Evolutionary conservation across 2,797 vertebrate genomes (phyloP).

Genomic region (Clarias pachynema): DNA sequence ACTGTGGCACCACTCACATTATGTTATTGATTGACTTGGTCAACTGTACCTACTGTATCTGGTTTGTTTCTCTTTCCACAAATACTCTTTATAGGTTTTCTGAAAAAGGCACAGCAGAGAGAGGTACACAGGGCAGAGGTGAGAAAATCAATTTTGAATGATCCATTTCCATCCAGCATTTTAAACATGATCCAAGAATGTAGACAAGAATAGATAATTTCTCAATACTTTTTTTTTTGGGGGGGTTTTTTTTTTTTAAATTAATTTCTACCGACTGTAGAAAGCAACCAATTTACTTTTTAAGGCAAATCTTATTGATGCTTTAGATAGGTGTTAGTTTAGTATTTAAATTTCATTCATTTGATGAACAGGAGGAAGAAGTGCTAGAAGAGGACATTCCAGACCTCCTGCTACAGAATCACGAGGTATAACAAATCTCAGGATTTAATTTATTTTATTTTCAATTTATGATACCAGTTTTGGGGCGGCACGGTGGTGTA

Average conservation of each 20-base stretch:
- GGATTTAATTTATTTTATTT: not conserved
- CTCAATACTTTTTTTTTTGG: not conserved
- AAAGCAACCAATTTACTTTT: not conserved
- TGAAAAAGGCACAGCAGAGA: slow-evolving; percentile 73
- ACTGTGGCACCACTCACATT: not conserved
- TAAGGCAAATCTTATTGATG: not conserved
- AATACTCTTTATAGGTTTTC: slow-evolving; percentile 71
- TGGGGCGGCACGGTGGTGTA: too few relatives aligned
- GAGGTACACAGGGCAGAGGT: slow-evolving; percentile 72
- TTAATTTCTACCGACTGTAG: not conserved
- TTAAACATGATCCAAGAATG: not conserved
- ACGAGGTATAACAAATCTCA: slow-evolving; percentile 69
- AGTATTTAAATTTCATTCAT: slow-evolving; percentile 3
- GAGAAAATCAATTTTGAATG: slow-evolving; percentile 49
- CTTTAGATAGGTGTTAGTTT: not conserved
- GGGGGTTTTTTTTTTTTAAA: not conserved
- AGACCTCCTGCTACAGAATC: slow-evolving; percentile 67
- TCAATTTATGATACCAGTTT: not conserved
- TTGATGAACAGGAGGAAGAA: slow-evolving; percentile 73
- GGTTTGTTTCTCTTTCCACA: slow-evolving; percentile 52
- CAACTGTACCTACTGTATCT: not conserved
- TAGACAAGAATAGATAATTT: not conserved
- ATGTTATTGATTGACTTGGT: slow-evolving; percentile 24
- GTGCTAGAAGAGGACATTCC: slow-evolving; percentile 68
- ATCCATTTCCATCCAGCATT: not conserved